Evolutionary conservation across 2,888 invertebrate genomes (phyloP).

Genomic region (Patella depressa): DNA sequence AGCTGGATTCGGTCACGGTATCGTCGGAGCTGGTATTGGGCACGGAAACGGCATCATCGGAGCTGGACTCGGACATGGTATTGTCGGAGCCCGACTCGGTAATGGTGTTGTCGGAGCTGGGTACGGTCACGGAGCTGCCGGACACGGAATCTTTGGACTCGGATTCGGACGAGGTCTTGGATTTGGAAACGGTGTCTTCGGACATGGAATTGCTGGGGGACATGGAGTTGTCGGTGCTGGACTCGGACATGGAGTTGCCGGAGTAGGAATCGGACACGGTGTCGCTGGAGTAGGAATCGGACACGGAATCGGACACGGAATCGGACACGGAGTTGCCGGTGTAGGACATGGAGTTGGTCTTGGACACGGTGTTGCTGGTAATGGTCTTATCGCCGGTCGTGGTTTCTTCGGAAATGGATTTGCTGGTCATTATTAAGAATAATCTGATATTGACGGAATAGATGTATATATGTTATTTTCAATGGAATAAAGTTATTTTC

Average conservation of each 20-base stretch:
- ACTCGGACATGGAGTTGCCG: neutral
- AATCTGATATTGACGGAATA: too few relatives aligned
- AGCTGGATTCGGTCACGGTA: neutral
- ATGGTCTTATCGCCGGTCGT: neutral
- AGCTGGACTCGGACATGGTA: neutral
- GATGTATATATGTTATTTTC: too few relatives aligned
- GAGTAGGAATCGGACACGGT: neutral
- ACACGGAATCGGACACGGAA: neutral
- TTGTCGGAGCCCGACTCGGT: neutral
- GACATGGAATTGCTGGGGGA: neutral
- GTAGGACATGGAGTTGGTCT: neutral
- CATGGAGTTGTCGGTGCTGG: neutral
- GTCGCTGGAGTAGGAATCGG: neutral
- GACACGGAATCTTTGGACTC: neutral
- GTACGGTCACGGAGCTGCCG: neutral
- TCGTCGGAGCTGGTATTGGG: neutral
- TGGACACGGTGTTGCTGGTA: neutral
- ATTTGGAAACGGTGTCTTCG: neutral
- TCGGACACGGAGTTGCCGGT: neutral
- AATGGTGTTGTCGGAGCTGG: neutral
- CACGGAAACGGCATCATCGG: neutral
- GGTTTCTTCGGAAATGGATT: too few relatives aligned
- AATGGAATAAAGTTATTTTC: too few relatives aligned
- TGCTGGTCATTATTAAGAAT: too few relatives aligned
- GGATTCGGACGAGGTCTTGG: too few relatives aligned